A percentile compares a stretch with the other conserved stretches of the same genome.
Evolutionary conservation across 2,797 vertebrate genomes (phyloP).

Genomic region (Phrynocephalus vlangalii): DNA sequence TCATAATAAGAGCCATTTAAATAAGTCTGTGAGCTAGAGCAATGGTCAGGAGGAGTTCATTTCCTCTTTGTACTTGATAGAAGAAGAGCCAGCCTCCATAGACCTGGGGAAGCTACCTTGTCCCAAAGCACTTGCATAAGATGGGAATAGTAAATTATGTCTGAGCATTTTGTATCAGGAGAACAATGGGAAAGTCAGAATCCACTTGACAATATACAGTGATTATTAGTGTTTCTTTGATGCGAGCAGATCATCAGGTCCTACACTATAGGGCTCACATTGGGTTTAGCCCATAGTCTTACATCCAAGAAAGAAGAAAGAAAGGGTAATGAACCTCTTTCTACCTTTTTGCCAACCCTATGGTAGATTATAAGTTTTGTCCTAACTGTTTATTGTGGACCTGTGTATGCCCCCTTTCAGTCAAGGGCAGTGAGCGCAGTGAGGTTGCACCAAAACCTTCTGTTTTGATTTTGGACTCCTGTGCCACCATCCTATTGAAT

Average conservation of each 20-base stretch:
- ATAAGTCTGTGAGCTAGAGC: too few species aligned
- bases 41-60: too few species aligned
- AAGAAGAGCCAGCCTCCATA: too few species aligned
- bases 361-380: neutral
- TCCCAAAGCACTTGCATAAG: too few species aligned
- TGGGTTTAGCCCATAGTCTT: neutral
- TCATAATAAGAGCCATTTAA: neutral
- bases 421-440: neutral
- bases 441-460: neutral
- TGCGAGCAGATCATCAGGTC: too few species aligned
- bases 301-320: neutral
- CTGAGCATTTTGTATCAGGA: too few species aligned
- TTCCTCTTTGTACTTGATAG: too few species aligned
- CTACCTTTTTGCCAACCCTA: neutral
- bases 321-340: neutral
- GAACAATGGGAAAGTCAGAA: too few species aligned
- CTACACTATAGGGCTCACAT: neutral
- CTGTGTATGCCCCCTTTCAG: neutral
- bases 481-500: neutral
- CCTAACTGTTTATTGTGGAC: neutral
- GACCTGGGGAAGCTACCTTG: too few species aligned
- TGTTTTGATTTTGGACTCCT: slow-evolving; percentile 13
- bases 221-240: too few species aligned
- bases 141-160: too few species aligned
- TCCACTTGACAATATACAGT: too few species aligned